Conservation (phyloP, 2,888 invertebrate genomes). For the Philereme transversata region DNA sequence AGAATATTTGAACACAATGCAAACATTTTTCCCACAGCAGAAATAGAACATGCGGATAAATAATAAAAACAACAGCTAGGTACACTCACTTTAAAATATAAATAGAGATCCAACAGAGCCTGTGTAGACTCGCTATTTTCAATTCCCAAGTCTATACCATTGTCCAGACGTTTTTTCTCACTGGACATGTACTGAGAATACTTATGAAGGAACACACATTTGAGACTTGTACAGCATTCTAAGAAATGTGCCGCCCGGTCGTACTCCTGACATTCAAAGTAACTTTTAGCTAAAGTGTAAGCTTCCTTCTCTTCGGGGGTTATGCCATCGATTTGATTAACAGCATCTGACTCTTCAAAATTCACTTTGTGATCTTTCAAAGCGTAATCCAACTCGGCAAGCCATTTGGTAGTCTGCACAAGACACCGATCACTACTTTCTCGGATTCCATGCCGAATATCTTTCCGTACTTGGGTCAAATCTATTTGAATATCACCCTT, state of each 20-base stretch:
- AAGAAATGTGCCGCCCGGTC: slow-evolving; percentile 93
- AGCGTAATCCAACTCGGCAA: slow-evolving; percentile 92
- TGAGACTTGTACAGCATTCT: slow-evolving; percentile 87
- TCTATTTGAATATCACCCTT: slow-evolving; percentile 74
- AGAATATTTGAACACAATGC: too few relatives aligned
- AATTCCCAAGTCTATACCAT: slow-evolving; percentile 72
- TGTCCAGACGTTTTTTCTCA: slow-evolving; percentile 95
- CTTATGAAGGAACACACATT: slow-evolving; percentile 91
- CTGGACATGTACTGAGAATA: slow-evolving; percentile 95
- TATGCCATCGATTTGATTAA: slow-evolving; percentile 66
- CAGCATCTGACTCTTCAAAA: slow-evolving; percentile 73
- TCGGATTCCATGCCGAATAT: slow-evolving; percentile 69
- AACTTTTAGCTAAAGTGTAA: slow-evolving; percentile 92
- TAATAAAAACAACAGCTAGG: slow-evolving; percentile 4
- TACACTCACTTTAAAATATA: slow-evolving; percentile 72
- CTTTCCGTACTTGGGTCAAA: slow-evolving; percentile 71
- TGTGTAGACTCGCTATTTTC: slow-evolving; percentile 75
- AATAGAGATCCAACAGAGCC: slow-evolving; percentile 70
- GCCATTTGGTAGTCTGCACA: slow-evolving; percentile 93
- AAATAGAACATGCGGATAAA: neutral
- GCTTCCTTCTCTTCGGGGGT: slow-evolving; percentile 87
- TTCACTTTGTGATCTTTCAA: slow-evolving; percentile 86
- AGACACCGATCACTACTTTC: slow-evolving; percentile 93
- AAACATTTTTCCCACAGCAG: too few relatives aligned
- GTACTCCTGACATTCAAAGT: slow-evolving; percentile 96